Conservation (phyloP, 2,113 vertebrate species). For the Bungarus multicinctus region DNA sequence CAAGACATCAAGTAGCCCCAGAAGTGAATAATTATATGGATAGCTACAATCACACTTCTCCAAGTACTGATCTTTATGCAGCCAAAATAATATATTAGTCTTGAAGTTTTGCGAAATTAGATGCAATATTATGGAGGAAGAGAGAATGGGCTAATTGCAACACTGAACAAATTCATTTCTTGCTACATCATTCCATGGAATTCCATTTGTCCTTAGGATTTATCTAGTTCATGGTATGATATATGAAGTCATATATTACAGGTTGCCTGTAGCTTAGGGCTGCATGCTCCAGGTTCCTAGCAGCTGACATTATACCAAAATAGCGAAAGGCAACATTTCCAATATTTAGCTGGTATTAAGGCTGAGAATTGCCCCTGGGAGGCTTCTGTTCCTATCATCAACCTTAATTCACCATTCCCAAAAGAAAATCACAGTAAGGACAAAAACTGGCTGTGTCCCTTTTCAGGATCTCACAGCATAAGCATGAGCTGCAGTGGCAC, state of each 20-base stretch:
- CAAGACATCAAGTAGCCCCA: background rate
- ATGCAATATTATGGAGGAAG: background rate
- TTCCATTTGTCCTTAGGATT: background rate
- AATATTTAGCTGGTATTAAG: background rate
- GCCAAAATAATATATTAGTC: background rate
- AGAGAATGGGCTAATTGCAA: background rate
- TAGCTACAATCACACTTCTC: background rate
- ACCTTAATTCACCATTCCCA: background rate
- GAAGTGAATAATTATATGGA: background rate
- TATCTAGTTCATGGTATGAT: background rate
- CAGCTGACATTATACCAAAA: background rate
- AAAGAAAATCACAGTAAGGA: background rate
- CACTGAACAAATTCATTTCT: background rate
- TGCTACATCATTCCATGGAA: background rate
- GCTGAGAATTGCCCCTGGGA: background rate
- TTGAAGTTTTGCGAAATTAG: background rate
- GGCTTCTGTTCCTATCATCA: background rate
- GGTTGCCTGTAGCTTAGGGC: background rate
- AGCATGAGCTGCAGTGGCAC: background rate
- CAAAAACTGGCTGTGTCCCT: background rate
- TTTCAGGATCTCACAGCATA: background rate
- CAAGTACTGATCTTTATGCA: background rate
- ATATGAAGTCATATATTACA: background rate
- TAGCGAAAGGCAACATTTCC: background rate
- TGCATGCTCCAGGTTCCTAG: background rate